phyloP scores from a whole-genome alignment of 1,140 invertebrate genomes.

The Rhynchophorus ferrugineus region DNA sequence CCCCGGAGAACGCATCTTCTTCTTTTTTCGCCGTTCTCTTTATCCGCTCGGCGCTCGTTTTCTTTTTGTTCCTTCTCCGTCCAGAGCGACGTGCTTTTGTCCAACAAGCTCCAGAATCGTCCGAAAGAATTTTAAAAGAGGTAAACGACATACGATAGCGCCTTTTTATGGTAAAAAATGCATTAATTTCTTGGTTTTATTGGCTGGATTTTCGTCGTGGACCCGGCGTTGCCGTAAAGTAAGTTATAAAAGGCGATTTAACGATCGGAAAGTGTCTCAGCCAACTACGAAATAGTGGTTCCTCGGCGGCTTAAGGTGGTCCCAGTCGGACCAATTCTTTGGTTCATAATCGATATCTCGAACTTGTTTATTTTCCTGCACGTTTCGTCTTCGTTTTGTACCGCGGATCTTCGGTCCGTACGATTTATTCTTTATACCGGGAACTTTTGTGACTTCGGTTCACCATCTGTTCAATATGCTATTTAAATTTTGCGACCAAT shows the following conservation, averaged over 20 bases:
- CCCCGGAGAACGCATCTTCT: no score
- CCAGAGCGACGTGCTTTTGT: slow-evolving; percentile 13
- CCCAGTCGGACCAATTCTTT: no score
- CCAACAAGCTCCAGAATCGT: slow-evolving; percentile 18
- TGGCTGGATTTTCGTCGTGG: slow-evolving; percentile 16
- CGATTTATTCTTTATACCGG: no score
- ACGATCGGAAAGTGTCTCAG: slow-evolving; percentile 22
- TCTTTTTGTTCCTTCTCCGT: neutral
- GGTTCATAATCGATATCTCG: no score
- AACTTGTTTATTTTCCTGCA: no score
- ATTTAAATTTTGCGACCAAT: no score
- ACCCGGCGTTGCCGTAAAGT: slow-evolving; percentile 19
- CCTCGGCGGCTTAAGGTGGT: slow-evolving; percentile 3
- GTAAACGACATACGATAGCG: slow-evolving; percentile 23
- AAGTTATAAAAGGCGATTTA: slow-evolving; percentile 25
- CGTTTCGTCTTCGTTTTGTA: no score
- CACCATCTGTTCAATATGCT: no score
- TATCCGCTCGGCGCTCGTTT: neutral
- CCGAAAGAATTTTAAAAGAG: slow-evolving; percentile 21
- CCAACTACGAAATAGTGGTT: slow-evolving; percentile 20
- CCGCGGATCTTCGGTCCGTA: no score
- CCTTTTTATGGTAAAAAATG: slow-evolving; percentile 24
- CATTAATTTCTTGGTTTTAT: slow-evolving; percentile 25
- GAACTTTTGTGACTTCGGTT: no score
- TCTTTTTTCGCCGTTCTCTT: no score